Percentiles rank a stretch among this genome's conserved stretches.
Evolutionary conservation across 1,140 invertebrate species (phyloP).

Genomic region (Ceratina japonica): DNA sequence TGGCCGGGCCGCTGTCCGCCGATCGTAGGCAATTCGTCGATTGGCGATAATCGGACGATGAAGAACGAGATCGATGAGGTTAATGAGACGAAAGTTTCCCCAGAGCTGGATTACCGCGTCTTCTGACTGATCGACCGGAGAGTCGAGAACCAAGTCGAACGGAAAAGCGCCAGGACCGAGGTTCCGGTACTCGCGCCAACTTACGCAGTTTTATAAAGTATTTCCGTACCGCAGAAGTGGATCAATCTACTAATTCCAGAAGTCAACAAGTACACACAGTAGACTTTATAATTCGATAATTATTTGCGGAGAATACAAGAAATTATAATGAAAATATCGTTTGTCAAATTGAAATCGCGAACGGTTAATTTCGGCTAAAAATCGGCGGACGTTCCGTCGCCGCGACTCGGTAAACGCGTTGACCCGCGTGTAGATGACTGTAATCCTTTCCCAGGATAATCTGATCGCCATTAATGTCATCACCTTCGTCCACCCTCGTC

Average conservation of each 20-base stretch:
- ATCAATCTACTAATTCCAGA: no score
- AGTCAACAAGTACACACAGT: no score
- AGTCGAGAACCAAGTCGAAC: constrained; percentile 1
- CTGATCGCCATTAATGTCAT: background rate
- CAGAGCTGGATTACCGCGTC: constrained; percentile 3
- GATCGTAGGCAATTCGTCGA: background rate
- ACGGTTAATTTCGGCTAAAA: no score
- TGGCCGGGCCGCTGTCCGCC: background rate
- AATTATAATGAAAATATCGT: no score
- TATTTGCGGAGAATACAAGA: no score
- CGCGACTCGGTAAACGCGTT: no score
- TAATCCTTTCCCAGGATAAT: background rate
- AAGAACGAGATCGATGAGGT: background rate
- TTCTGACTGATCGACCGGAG: background rate
- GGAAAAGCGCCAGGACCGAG: background rate
- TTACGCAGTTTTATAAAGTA: no score
- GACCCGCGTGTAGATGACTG: no score
- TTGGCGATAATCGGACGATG: background rate
- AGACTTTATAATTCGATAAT: no score
- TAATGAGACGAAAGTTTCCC: constrained; percentile 22
- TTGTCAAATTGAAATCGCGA: no score
- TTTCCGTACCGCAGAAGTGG: no score
- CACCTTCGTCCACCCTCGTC: background rate
- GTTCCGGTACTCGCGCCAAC: background rate
- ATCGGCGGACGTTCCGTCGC: no score